These are phyloP conservation scores for Coleophora deauratella DNA, from an alignment of 2,888 invertebrate species.

Conservation along the genomic window DNA sequence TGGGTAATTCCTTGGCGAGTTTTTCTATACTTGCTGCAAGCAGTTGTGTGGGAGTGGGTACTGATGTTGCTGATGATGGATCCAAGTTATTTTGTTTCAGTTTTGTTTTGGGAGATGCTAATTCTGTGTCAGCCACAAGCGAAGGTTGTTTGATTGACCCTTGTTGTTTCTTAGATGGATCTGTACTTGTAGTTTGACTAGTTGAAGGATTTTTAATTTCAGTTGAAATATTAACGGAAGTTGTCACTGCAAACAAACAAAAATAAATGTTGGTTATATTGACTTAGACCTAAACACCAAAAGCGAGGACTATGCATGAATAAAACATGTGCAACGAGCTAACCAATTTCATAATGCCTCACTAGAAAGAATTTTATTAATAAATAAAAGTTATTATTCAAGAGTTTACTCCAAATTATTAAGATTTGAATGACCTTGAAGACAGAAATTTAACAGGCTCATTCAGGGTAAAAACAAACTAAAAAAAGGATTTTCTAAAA, in stretches of 20 bases:
- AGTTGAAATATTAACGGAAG: slow-evolving; percentile 55
- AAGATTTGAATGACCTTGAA: too few relatives aligned
- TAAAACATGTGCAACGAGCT: too few relatives aligned
- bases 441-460: too few relatives aligned
- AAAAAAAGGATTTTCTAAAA: too few relatives aligned
- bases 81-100: slow-evolving; percentile 33
- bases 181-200: slow-evolving; percentile 49
- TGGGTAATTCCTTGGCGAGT: slow-evolving; percentile 44
- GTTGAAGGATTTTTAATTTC: slow-evolving; percentile 54
- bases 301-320: too few relatives aligned
- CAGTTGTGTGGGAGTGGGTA: slow-evolving; percentile 52
- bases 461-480: too few relatives aligned
- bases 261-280: too few relatives aligned
- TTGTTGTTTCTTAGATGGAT: slow-evolving; percentile 30
- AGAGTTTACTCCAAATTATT: too few relatives aligned
- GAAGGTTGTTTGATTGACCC: slow-evolving; percentile 24
- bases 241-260: slow-evolving; percentile 49
- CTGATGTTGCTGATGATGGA: slow-evolving; percentile 25
- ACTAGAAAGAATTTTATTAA: too few relatives aligned
- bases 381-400: too few relatives aligned
- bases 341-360: too few relatives aligned
- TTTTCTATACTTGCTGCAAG: slow-evolving; percentile 63
- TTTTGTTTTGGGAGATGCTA: slow-evolving; percentile 24
- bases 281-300: too few relatives aligned
- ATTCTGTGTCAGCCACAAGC: slow-evolving; percentile 29